These are phyloP conservation scores for Leucoma salicis DNA, from an alignment of 2,888 invertebrate genomes.

Conservation along the genomic window DNA sequence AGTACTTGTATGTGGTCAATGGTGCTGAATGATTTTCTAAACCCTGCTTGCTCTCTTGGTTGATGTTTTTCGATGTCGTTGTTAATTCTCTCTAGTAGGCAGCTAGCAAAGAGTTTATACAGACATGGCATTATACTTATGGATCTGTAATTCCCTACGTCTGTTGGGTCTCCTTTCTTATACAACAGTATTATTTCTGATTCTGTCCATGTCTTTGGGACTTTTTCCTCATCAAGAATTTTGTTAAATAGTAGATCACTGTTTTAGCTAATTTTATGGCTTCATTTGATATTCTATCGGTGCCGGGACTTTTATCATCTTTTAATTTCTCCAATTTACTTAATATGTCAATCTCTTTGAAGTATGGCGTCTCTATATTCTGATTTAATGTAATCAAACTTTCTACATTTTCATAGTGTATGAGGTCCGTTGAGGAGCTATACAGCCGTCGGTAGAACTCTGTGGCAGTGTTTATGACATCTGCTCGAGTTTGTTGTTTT, in stretches of 20 bases:
- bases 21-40: neutral
- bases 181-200: neutral
- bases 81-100: neutral
- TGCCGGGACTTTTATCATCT: neutral
- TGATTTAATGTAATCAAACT: no score
- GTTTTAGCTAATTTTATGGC: neutral
- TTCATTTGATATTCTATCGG: neutral
- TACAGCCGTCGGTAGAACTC: no score
- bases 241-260: neutral
- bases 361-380: neutral
- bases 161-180: neutral
- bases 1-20: neutral
- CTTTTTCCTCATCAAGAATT: neutral
- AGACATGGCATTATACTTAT: slow-evolving; percentile 1
- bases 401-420: no score
- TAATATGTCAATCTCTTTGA: neutral
- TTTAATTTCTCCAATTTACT: neutral
- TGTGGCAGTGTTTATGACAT: no score
- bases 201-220: neutral
- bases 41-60: no score
- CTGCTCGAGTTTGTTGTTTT: no score
- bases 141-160: neutral
- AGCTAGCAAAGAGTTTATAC: neutral
- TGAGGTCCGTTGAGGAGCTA: no score
- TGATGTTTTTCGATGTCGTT: neutral